Conservation (phyloP, 2,113 vertebrate genomes). For the Eclectus roratus region DNA sequence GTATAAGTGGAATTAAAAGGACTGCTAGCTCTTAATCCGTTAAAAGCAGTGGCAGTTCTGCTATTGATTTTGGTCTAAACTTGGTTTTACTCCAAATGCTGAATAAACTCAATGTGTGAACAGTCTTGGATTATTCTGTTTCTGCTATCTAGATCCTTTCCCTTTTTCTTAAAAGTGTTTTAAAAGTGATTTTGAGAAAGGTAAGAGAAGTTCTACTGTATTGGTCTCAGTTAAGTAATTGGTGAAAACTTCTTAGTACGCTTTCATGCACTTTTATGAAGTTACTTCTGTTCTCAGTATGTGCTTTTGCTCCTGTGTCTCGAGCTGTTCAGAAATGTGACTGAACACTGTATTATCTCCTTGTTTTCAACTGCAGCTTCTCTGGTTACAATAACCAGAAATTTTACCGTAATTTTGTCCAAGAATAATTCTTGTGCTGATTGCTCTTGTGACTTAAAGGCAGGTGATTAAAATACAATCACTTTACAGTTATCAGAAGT, state of each 20-base stretch:
- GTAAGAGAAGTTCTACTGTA: not conserved
- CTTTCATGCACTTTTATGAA: not conserved
- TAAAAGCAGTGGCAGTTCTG: not conserved
- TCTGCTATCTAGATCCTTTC: not conserved
- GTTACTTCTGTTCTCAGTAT: not conserved
- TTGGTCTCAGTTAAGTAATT: not conserved
- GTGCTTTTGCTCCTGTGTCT: not conserved
- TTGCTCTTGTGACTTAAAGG: not conserved
- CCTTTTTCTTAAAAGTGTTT: not conserved
- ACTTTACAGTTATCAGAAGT: not conserved
- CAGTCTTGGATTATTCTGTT: not conserved
- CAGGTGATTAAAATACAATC: not conserved
- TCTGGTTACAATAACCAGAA: conserved; percentile 38
- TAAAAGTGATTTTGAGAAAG: not conserved
- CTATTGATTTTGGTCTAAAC: not conserved
- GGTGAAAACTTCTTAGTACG: not conserved
- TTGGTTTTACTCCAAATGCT: not conserved
- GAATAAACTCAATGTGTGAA: not conserved
- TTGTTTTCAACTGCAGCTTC: conserved; percentile 39
- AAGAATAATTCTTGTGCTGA: not conserved
- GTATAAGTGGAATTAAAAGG: not conserved
- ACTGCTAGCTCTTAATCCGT: not conserved
- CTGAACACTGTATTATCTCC: not conserved
- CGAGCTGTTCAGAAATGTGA: not conserved
- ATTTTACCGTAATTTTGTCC: not conserved